phyloP scores from a whole-genome alignment of 2,888 invertebrate genomes.

The Automeris io region DNA sequence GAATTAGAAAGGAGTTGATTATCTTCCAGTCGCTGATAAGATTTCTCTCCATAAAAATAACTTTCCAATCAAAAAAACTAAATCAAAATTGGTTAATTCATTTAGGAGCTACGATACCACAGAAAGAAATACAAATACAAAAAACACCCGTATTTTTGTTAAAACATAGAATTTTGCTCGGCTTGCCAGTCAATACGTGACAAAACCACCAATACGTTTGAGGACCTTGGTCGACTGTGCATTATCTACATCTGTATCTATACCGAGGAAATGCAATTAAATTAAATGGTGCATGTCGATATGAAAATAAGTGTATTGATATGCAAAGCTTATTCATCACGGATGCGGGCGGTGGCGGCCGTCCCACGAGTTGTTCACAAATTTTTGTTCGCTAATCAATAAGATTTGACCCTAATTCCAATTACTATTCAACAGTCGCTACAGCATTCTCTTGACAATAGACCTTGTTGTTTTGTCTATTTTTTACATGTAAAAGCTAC shows the following conservation, averaged over 20 bases:
- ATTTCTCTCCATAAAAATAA: too few species aligned
- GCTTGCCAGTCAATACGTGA: too few species aligned
- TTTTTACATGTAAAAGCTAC: background rate
- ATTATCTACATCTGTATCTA: slow-evolving; percentile 12
- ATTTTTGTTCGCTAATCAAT: slow-evolving; percentile 68
- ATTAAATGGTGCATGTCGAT: slow-evolving; percentile 73
- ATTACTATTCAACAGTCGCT: slow-evolving; percentile 54
- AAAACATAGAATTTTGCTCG: too few species aligned
- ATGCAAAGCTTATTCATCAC: slow-evolving; percentile 65
- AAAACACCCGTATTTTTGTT: too few species aligned
- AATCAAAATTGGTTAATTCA: too few species aligned
- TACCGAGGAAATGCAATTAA: slow-evolving; percentile 68
- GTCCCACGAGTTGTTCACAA: slow-evolving; percentile 57
- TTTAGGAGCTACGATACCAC: too few species aligned
- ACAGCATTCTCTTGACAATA: slow-evolving; percentile 46
- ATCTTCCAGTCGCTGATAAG: too few species aligned
- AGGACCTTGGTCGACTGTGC: too few species aligned
- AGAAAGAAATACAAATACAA: too few species aligned
- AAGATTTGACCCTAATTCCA: slow-evolving; percentile 59
- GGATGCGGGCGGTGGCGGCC: slow-evolving; percentile 50
- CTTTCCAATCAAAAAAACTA: too few species aligned
- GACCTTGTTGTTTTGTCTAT: slow-evolving; percentile 33
- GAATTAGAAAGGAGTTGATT: too few species aligned
- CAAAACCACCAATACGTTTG: too few species aligned
- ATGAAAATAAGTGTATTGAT: slow-evolving; percentile 69